Conservation (phyloP, 2,113 vertebrate genomes). For the Tichodroma muraria region DNA sequence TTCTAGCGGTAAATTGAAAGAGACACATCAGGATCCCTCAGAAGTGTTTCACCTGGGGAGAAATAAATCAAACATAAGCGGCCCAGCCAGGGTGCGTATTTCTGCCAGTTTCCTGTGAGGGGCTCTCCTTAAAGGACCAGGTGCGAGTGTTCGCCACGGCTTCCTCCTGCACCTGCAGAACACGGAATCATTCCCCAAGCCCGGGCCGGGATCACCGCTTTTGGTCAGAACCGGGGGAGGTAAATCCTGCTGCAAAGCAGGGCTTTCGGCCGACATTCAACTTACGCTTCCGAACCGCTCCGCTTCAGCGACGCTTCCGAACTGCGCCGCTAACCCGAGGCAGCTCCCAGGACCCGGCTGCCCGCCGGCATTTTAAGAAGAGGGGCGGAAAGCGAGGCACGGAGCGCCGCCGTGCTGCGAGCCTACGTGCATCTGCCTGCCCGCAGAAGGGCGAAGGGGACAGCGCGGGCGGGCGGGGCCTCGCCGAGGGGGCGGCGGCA, state of each 20-base stretch:
- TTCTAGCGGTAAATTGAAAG: neutral
- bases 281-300: neutral
- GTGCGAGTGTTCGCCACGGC: accelerated
- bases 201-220: neutral
- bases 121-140: neutral
- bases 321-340: neutral
- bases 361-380: neutral
- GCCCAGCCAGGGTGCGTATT: neutral
- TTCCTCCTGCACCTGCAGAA: neutral
- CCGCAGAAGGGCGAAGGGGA: neutral
- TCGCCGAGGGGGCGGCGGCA: neutral
- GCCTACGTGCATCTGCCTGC: neutral
- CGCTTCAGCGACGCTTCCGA: neutral
- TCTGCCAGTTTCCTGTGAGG: neutral
- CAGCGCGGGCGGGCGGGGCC: neutral
- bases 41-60: neutral
- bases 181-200: neutral
- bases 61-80: neutral
- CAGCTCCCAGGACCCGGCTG: neutral
- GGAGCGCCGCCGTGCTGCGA: no score
- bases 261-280: neutral
- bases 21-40: conserved; percentile 59
- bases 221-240: neutral
- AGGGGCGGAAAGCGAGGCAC: accelerated
- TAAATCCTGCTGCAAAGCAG: neutral